Conservation (phyloP, 2,888 invertebrate species). For the Eristalis intricaria region DNA sequence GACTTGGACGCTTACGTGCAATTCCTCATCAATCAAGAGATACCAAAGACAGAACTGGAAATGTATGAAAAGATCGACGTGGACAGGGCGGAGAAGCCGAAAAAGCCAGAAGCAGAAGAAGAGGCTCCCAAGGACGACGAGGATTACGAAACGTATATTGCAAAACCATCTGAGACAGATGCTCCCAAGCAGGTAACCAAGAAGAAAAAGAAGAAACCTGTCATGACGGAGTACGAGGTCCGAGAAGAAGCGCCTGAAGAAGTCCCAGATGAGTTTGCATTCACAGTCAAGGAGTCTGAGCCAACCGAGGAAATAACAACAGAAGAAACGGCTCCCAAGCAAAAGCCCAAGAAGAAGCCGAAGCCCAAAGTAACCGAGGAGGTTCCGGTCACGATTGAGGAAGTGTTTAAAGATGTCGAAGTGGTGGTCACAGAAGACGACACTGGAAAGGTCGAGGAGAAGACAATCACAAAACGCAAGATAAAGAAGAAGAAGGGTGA, state of each 20-base stretch:
- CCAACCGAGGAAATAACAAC: slow-evolving; percentile 23
- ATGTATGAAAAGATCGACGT: slow-evolving; percentile 80
- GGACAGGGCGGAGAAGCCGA: slow-evolving; percentile 78
- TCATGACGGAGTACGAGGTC: slow-evolving; percentile 4
- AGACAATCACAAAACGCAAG: slow-evolving; percentile 80
- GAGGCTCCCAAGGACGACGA: slow-evolving; percentile 69
- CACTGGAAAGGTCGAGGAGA: slow-evolving; percentile 78
- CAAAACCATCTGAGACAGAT: not conserved
- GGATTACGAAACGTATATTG: not conserved
- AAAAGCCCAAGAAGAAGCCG: slow-evolving; percentile 68
- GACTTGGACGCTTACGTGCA: slow-evolving; percentile 80
- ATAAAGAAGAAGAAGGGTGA: slow-evolving; percentile 81
- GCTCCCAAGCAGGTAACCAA: slow-evolving; percentile 38
- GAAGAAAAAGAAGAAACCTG: slow-evolving; percentile 68
- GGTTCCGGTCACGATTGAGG: slow-evolving; percentile 27
- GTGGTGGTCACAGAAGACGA: slow-evolving; percentile 46
- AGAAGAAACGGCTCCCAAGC: slow-evolving; percentile 72
- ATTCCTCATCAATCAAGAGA: slow-evolving; percentile 79
- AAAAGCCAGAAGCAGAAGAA: slow-evolving; percentile 74
- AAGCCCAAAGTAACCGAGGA: slow-evolving; percentile 23
- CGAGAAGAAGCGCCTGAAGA: slow-evolving; percentile 53
- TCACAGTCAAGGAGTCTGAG: slow-evolving; percentile 37
- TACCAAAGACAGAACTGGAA: slow-evolving; percentile 80
- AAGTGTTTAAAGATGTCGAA: slow-evolving; percentile 28
- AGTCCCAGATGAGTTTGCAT: slow-evolving; percentile 34